Percentiles rank a stretch among this genome's conserved stretches.
Conservation (phyloP, 1,140 invertebrate species). For the Trypoxylus dichotomus region DNA sequence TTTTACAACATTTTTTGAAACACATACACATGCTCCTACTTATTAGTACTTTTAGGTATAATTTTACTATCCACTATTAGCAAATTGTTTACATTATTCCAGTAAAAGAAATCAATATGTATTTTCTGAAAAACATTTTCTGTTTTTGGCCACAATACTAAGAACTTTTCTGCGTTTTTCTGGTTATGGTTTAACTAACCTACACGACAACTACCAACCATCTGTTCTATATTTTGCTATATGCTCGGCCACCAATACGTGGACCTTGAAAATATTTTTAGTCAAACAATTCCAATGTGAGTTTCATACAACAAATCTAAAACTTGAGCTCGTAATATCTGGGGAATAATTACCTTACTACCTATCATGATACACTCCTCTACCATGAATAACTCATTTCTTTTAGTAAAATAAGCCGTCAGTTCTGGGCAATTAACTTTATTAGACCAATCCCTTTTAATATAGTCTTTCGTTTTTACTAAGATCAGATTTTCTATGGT, state of each 20-base stretch:
- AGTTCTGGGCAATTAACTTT: background rate
- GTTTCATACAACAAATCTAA: constrained; percentile 27
- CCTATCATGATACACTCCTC: constrained; percentile 13
- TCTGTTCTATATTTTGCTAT: background rate
- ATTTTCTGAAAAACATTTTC: constrained; percentile 25
- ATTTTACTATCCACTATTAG: constrained; percentile 34
- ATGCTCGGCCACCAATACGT: background rate
- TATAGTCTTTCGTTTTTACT: constrained; percentile 3
- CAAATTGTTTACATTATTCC: constrained; percentile 21
- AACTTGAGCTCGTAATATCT: background rate
- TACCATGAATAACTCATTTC: constrained; percentile 5
- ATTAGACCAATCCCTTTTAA: constrained; percentile 24
- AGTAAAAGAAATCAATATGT: constrained; percentile 35
- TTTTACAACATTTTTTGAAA: too few species aligned
- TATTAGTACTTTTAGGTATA: too few species aligned
- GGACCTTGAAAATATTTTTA: constrained; percentile 26
- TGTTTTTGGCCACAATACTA: background rate
- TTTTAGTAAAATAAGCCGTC: background rate
- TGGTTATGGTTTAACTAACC: background rate
- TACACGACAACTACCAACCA: background rate
- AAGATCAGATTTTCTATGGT: background rate
- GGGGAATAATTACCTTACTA: constrained; percentile 1
- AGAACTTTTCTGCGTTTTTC: background rate
- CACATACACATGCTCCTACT: too few species aligned
- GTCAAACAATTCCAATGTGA: constrained; percentile 27